These are phyloP conservation scores for Axinella damicornis DNA, from an alignment of 37 sponge, comb jelly and placozoan genomes.

Conservation along the genomic window DNA sequence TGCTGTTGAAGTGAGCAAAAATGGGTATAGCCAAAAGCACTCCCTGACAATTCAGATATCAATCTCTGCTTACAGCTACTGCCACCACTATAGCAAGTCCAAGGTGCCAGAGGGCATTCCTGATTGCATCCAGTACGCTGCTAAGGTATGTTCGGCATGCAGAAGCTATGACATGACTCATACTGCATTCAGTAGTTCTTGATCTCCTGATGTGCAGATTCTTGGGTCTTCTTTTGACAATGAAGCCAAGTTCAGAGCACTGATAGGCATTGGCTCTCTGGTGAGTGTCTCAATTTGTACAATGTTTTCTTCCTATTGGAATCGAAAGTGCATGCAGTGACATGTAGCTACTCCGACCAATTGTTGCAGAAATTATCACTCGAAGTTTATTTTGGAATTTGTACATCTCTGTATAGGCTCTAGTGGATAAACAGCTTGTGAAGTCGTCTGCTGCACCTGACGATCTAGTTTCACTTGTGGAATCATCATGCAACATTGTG, in stretches of 20 bases:
- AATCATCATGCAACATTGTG: constrained; percentile 5
- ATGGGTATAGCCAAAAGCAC: too few species aligned
- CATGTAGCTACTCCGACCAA: too few species aligned
- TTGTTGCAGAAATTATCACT: too few species aligned
- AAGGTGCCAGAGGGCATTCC: constrained; percentile 1
- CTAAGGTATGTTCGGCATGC: not conserved
- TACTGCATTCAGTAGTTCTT: not conserved
- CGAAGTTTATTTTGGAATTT: not conserved
- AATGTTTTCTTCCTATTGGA: too few species aligned
- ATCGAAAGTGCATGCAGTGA: not conserved
- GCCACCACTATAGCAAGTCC: constrained; percentile 32
- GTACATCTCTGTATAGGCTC: not conserved
- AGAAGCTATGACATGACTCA: too few species aligned
- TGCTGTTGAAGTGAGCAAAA: constrained; percentile 68
- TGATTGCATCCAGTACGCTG: constrained; percentile 1
- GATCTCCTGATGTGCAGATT: constrained; percentile 33
- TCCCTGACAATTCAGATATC: too few species aligned
- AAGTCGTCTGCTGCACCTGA: not conserved
- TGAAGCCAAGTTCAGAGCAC: constrained; percentile 74
- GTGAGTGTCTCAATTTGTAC: constrained; percentile 44
- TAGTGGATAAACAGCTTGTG: constrained; percentile 7
- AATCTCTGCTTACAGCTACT: constrained; percentile 39
- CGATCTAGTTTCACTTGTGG: constrained; percentile 15
- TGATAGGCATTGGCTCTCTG: constrained; percentile 72
- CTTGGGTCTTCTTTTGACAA: constrained; percentile 47